phyloP scores from a whole-genome alignment of 1,140 invertebrate species.

The Eupristina koningsbergeri region DNA sequence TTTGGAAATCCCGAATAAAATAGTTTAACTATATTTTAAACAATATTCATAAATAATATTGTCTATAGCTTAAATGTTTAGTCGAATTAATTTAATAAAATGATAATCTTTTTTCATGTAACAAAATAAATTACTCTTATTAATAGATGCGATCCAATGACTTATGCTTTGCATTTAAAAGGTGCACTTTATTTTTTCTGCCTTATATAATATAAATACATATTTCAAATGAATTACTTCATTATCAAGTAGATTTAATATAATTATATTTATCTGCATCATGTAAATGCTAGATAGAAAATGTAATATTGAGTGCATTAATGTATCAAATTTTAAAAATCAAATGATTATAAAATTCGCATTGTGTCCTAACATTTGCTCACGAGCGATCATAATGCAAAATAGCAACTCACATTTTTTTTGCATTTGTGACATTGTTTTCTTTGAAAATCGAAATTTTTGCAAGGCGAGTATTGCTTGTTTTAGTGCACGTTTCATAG shows the following conservation, averaged over 20 bases:
- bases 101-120: no score
- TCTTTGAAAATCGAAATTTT: conserved; percentile 47
- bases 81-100: no score
- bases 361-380: background rate
- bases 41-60: no score
- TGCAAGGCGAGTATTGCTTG: conserved; percentile 29
- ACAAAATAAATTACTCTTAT: no score
- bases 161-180: no score
- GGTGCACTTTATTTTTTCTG: background rate
- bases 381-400: background rate
- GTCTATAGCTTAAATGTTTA: no score
- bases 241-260: background rate
- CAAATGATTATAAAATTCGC: conserved; percentile 34
- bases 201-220: background rate
- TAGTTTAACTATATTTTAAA: no score
- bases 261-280: background rate
- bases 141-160: no score
- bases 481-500: background rate
- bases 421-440: background rate
- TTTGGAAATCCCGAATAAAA: no score
- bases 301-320: background rate
- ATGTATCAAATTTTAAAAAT: conserved; percentile 15
- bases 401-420: background rate
- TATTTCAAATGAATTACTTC: no score
- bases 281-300: background rate